These are phyloP conservation scores for Thinocorus orbignyianus DNA, from an alignment of 2,113 vertebrate species.

Conservation along the genomic window DNA sequence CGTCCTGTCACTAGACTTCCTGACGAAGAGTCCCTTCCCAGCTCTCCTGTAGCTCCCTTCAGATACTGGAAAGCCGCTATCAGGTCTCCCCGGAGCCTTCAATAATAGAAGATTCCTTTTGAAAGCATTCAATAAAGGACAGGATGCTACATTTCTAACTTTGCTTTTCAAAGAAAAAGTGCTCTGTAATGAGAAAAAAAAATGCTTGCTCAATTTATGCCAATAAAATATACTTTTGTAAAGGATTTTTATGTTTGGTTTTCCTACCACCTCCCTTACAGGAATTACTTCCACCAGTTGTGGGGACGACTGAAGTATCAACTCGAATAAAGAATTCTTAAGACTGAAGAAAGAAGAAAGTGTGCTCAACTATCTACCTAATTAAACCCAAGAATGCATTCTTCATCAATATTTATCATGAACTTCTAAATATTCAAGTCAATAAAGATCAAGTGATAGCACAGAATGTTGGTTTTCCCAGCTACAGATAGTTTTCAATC, in stretches of 20 bases:
- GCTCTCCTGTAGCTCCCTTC: no score
- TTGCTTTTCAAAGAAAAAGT: not conserved
- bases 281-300: not conserved
- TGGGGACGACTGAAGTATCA: not conserved
- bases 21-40: no score
- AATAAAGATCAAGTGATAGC: slow-evolving; percentile 10
- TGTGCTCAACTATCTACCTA: not conserved
- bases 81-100: no score
- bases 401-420: not conserved
- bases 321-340: not conserved
- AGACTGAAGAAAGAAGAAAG: not conserved
- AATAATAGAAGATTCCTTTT: not conserved
- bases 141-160: not conserved
- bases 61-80: no score
- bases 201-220: not conserved
- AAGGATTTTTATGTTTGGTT: not conserved
- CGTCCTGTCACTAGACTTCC: no score
- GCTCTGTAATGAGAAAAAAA: not conserved
- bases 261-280: not conserved
- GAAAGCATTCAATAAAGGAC: not conserved
- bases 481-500: not conserved
- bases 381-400: not conserved
- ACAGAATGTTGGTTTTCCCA: not conserved
- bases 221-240: not conserved
- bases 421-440: not conserved